Conservation (phyloP, 1,140 invertebrate species). For the Sinella curviseta region DNA sequence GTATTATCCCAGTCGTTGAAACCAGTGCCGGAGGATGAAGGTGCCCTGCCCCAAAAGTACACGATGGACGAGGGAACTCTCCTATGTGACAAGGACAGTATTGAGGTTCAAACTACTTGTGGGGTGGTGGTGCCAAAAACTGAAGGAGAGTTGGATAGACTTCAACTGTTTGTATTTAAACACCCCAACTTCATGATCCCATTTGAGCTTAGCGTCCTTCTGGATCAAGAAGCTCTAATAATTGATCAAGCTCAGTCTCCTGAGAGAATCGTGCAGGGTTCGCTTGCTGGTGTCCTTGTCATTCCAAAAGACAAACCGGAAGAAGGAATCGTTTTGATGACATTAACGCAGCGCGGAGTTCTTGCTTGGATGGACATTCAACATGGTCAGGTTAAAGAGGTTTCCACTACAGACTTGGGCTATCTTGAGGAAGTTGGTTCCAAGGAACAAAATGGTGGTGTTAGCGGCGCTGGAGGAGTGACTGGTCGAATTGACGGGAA, state of each 20-base stretch:
- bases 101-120: background rate
- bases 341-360: background rate
- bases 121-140: background rate
- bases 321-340: background rate
- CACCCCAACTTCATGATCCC: constrained; percentile 6
- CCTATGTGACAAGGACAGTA: background rate
- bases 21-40: background rate
- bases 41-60: background rate
- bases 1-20: background rate
- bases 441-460: background rate
- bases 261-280: background rate
- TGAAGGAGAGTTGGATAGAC: background rate
- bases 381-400: background rate
- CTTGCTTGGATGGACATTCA: background rate
- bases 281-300: background rate
- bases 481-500: background rate
- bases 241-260: background rate
- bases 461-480: background rate
- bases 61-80: background rate
- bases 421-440: background rate
- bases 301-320: background rate
- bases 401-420: background rate
- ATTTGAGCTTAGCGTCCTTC: background rate
- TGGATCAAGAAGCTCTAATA: background rate
- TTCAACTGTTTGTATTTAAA: background rate